Evolutionary conservation across 2,888 invertebrate genomes (phyloP), one percentile per base, ranked within the genome.

Genomic region (Drosophila infuscata): DNA sequence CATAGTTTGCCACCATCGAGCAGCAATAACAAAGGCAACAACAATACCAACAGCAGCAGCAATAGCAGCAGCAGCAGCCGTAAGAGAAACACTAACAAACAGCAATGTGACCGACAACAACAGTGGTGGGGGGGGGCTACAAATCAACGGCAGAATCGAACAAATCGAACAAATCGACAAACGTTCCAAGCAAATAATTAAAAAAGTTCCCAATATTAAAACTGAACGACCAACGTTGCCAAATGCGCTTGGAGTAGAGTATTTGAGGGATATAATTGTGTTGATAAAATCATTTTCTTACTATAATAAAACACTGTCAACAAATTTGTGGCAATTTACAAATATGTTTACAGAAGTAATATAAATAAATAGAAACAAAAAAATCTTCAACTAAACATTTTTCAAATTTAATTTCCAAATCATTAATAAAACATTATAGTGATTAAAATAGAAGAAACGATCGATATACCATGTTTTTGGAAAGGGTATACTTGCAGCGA

Each of bases 171-270:
- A 89, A 90, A 86, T 90, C 89, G 84, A 74, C 85, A 72, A 87
- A 58, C 88, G 75, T 76, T 84, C 74, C 78, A 75, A 89, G 91
- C 88, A 91, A 91, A 92, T 91, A 92, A 91, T 91, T 91, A 92
- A 91, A 92, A 91, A 91, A 91, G 92, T 91, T 91, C 79, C 84
- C 85, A 92, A 91, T 91, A 92, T 91, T 91, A 91, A 92, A 92
- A 91, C 81, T 76, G 82, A 76, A 72, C 77, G 70, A 66, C 59
- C 41, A 38, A 60, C 75, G 74, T 66, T 82, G 77, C 81, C 82
- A 81, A 77, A 82, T 70, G 54, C 59, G 56, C 4, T 8, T 12
- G 4, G 11, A 35, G 20, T 20, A 36, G 33, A 25, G 51, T 52
- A 49, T 20, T 12, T 7, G 5, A 0, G 4, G 30, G 64, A 38